A percentile compares a stretch with the other conserved stretches of the same genome.
Conservation (phyloP, 2,113 vertebrate species). For the Anthoscopus minutus region DNA sequence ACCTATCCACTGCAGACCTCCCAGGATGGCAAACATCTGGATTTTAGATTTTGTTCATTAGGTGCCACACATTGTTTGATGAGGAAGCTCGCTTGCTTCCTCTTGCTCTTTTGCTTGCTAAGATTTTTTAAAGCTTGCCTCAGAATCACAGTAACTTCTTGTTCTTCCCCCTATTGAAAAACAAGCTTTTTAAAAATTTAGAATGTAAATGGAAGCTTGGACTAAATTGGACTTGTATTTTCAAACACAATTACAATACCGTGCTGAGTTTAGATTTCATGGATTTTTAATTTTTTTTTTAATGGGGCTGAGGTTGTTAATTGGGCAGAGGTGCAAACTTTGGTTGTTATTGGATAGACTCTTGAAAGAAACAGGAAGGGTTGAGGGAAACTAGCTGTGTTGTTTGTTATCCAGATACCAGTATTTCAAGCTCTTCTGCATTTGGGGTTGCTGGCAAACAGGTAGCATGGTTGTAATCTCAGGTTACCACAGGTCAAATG, state of each 20-base stretch:
- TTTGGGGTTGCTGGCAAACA: neutral
- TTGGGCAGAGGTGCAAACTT: no score
- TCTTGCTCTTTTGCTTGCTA: neutral
- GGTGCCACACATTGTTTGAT: neutral
- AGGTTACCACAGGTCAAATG: neutral
- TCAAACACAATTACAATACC: neutral
- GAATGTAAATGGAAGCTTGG: neutral
- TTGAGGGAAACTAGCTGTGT: neutral
- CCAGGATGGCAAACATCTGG: neutral
- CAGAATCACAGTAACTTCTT: neutral
- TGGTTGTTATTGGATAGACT: neutral
- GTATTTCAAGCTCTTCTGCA: constrained; percentile 19
- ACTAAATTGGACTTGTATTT: neutral
- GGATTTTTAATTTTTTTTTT: neutral
- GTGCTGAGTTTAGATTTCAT: neutral
- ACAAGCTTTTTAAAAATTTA: neutral
- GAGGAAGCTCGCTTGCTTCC: neutral
- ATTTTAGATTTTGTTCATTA: neutral
- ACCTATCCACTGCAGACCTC: neutral
- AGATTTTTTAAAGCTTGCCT: neutral
- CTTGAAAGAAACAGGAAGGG: neutral
- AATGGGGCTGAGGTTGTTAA: neutral
- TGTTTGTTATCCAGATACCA: neutral
- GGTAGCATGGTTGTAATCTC: neutral
- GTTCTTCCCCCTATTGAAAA: neutral